Evolutionary conservation across 2,888 invertebrate species (phyloP), one percentile per base, ranked within the genome.

Genomic region (Digitonthophagus gazella): DNA sequence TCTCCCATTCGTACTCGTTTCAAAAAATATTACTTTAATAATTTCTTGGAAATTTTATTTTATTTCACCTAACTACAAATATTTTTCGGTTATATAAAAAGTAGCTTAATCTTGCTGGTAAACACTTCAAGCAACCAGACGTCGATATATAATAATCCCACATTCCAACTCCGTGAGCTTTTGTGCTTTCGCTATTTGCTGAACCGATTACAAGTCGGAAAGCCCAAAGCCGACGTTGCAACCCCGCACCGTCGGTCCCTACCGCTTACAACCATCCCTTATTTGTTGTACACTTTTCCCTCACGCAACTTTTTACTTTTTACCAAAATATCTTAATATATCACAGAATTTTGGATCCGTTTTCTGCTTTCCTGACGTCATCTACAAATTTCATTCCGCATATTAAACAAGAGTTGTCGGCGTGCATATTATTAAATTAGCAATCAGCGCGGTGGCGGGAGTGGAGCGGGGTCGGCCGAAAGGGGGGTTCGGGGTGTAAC

Each of bases 381-480:
- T 16, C 2, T 83, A 84, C 84, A 84, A 85, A 85, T 85, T 84
- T 83, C 84, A 85, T 84, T 83, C 82, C 81, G 80, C 80, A 83
- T 79, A 81, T 80, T 80, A 81, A 80, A 81, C 81, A 80, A 79
- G 80, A 80, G 78, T 79, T 80, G 80, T 79, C 79, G 80, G 80
- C 80, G 79, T 80, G 80, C 80, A 80, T 81, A 80, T 81, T 82
- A 82, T 82, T 81, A 81, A 82, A 82, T 81, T 82, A 82, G 81
- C 81, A 82, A 82, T 74, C 75, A 73, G 74, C 69, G 69, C 67
- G 68, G 65, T 58, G 65, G 44, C 75, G 73, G 71, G 73, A 72
- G 74, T 71, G 64, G 61, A 20, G 16, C 11, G 58, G 16, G 4
- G 61, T 14, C 20, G 61, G 61, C 16, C 18, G 61, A n/a, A 20